phyloP scores from a whole-genome alignment of 2,888 invertebrate species.

The Caenorhabditis sulstoni region DNA sequence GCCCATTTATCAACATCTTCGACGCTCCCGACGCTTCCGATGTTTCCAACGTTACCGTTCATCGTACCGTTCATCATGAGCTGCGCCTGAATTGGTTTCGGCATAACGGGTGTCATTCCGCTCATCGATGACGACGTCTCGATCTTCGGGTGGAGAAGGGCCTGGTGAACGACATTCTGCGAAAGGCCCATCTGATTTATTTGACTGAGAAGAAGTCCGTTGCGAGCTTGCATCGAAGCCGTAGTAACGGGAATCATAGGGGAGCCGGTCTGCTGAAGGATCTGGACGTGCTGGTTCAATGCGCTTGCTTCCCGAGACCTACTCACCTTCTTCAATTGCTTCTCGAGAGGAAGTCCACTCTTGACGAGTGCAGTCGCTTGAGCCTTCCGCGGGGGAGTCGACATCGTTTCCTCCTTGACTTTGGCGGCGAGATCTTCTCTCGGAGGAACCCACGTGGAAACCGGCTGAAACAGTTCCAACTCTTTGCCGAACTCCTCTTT shows the following conservation, averaged over 20 bases:
- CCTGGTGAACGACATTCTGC: too few relatives aligned
- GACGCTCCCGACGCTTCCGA: not conserved
- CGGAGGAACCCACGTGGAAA: constrained; percentile 60
- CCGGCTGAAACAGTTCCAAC: constrained; percentile 41
- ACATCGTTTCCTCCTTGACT: constrained; percentile 20
- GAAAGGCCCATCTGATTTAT: too few relatives aligned
- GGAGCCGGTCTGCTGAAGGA: constrained; percentile 5
- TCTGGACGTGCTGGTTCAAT: constrained; percentile 5
- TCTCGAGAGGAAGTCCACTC: constrained; percentile 38
- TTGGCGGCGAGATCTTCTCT: constrained; percentile 48
- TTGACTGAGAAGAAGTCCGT: not conserved
- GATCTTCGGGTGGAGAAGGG: too few relatives aligned
- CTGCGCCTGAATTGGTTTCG: too few relatives aligned
- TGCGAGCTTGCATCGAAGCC: not conserved
- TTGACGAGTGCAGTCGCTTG: constrained; percentile 51
- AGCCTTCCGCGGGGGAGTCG: constrained; percentile 26
- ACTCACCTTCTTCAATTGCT: constrained; percentile 43
- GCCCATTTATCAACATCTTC: constrained; percentile 28
- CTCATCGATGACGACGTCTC: too few relatives aligned
- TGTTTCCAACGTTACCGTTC: not conserved
- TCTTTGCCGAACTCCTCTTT: not conserved
- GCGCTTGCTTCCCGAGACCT: not conserved
- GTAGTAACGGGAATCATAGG: not conserved
- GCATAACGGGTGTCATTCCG: too few relatives aligned
- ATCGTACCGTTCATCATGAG: not conserved